phyloP scores from a whole-genome alignment of 1,140 invertebrate genomes.

The Cydia fagiglandana region DNA sequence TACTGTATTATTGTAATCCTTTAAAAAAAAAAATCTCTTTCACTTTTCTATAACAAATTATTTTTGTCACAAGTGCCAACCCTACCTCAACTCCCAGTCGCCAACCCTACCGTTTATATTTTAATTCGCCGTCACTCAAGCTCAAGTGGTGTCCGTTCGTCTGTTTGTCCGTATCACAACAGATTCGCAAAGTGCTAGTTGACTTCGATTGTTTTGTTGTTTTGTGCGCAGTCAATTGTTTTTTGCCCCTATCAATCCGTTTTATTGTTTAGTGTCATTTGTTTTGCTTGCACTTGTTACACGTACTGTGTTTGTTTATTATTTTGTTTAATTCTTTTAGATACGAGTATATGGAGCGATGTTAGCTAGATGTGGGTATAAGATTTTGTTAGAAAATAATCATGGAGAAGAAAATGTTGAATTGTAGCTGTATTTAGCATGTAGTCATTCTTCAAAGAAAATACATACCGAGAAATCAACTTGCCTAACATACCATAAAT shows the following conservation, averaged over 20 bases:
- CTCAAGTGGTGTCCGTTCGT: constrained; percentile 43
- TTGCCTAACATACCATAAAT: no score
- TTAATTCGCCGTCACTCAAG: constrained; percentile 49
- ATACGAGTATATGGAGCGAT: no score
- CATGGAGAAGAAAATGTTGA: no score
- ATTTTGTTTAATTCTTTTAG: no score
- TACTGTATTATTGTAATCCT: no score
- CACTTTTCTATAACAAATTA: background rate
- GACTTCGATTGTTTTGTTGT: constrained; percentile 4
- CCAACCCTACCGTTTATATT: constrained; percentile 52
- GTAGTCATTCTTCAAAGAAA: no score
- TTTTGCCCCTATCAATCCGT: background rate
- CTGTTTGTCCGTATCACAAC: constrained; percentile 51
- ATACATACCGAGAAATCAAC: no score
- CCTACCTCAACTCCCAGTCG: constrained; percentile 39
- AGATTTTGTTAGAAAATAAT: no score
- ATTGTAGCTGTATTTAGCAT: no score
- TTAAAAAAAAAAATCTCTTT: no score
- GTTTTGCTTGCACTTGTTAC: constrained; percentile 11
- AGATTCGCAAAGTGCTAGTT: constrained; percentile 46
- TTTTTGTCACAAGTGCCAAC: constrained; percentile 37
- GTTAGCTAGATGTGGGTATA: no score
- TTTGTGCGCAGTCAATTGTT: constrained; percentile 3
- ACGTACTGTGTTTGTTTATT: background rate
- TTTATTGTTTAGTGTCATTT: constrained; percentile 9